Evolutionary conservation across 2,888 invertebrate species (phyloP).

Genomic region (Alcis repandata): DNA sequence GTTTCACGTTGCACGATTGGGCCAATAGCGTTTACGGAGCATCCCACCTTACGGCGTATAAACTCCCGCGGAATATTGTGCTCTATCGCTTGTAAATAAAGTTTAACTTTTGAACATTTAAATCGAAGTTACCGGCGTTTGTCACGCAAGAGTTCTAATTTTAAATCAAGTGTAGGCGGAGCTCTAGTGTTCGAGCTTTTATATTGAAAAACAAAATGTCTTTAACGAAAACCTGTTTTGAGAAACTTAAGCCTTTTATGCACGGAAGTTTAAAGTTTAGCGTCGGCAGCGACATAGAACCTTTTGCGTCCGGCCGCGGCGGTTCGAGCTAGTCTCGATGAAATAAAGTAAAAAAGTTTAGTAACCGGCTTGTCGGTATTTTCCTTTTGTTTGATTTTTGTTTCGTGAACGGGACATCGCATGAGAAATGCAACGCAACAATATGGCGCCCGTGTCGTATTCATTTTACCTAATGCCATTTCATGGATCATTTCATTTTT

Average conservation of each 20-base stretch:
- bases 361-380: conserved; percentile 85
- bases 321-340: conserved; percentile 63
- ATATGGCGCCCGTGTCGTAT: conserved; percentile 76
- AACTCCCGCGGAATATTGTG: conserved; percentile 80
- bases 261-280: conserved; percentile 78
- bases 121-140: conserved; percentile 84
- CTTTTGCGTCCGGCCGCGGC: conserved; percentile 61
- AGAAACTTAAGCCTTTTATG: conserved; percentile 85
- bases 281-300: conserved; percentile 73
- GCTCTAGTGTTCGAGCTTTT: conserved; percentile 81
- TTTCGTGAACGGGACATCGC: conserved; percentile 83
- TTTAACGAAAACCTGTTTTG: conserved; percentile 84
- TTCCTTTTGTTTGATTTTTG: conserved; percentile 84
- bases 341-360: conserved; percentile 85
- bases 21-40: conserved; percentile 85
- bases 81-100: conserved; percentile 82
- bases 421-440: conserved; percentile 85
- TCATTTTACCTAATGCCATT: conserved; percentile 21
- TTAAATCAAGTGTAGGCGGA: conserved; percentile 87
- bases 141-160: conserved; percentile 87
- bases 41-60: conserved; percentile 84
- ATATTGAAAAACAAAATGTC: conserved; percentile 85
- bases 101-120: conserved; percentile 85
- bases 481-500: conserved; percentile 10
- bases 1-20: conserved; percentile 83